A percentile compares a stretch with the other conserved stretches of the same genome.
Evolutionary conservation across 2,113 vertebrate species (phyloP).

Genomic region (Eleginops maclovinus): DNA sequence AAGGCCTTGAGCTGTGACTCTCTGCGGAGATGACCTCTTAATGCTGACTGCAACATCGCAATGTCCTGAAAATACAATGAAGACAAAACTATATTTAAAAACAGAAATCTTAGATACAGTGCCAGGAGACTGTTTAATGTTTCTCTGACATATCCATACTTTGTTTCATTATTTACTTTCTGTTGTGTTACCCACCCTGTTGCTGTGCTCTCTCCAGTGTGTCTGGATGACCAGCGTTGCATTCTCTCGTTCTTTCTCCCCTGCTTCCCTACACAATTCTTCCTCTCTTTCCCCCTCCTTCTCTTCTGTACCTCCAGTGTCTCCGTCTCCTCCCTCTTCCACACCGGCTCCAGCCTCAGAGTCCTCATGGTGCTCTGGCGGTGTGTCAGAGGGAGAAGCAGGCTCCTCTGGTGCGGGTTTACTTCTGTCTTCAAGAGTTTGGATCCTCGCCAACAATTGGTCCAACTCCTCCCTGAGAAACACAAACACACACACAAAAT

Average conservation of each 20-base stretch:
- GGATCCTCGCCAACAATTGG: slow-evolving; percentile 51
- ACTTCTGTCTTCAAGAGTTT: slow-evolving; percentile 53
- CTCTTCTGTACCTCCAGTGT: slow-evolving; percentile 3
- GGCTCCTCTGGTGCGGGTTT: slow-evolving; percentile 23
- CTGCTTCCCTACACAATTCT: background rate
- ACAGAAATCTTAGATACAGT: slow-evolving; percentile 5
- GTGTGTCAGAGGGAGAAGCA: slow-evolving; percentile 1
- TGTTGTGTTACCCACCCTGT: slow-evolving; percentile 76
- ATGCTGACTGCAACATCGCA: slow-evolving; percentile 84
- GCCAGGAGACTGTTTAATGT: slow-evolving; percentile 16
- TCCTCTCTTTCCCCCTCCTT: background rate
- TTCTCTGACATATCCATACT: slow-evolving; percentile 19
- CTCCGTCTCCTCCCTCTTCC: slow-evolving; percentile 24
- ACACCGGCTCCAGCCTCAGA: background rate
- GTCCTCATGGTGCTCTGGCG: slow-evolving; percentile 7
- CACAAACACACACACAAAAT: background rate
- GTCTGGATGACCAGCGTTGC: slow-evolving; percentile 86
- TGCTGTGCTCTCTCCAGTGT: slow-evolving; percentile 82
- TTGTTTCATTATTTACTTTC: slow-evolving; percentile 7
- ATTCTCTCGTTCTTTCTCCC: slow-evolving; percentile 39
- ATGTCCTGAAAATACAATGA: slow-evolving; percentile 75
- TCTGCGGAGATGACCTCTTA: slow-evolving; percentile 86
- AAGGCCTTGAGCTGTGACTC: slow-evolving; percentile 72
- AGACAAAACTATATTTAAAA: background rate
- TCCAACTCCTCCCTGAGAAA: slow-evolving; percentile 69